Conservation (phyloP, 2,888 invertebrate species). For the Auanema freiburgensis region DNA sequence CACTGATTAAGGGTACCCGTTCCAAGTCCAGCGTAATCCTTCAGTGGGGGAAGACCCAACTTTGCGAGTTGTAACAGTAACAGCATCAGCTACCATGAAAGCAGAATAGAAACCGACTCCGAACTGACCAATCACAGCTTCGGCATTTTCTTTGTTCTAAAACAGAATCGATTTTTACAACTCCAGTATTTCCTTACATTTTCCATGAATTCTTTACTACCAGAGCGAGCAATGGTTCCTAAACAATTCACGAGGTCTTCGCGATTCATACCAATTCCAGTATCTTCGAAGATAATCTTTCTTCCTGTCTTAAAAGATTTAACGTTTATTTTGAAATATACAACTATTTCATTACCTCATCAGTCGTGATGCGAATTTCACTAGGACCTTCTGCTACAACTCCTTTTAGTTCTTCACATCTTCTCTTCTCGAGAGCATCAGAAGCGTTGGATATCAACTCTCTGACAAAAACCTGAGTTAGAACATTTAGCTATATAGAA, state of each 20-base stretch:
- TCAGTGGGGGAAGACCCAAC: slow-evolving; percentile 67
- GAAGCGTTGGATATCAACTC: slow-evolving; percentile 95
- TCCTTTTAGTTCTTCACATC: slow-evolving; percentile 73
- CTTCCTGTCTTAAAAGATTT: slow-evolving; percentile 26
- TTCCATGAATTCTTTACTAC: slow-evolving; percentile 75
- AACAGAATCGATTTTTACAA: slow-evolving; percentile 3
- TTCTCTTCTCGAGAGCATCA: slow-evolving; percentile 91
- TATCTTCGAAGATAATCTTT: slow-evolving; percentile 72
- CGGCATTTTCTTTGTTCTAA: slow-evolving; percentile 66
- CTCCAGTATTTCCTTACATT: slow-evolving; percentile 18
- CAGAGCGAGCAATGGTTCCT: slow-evolving; percentile 93
- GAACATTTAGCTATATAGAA: background rate
- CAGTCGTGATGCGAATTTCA: slow-evolving; percentile 35
- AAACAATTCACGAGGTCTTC: slow-evolving; percentile 87
- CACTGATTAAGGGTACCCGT: slow-evolving; percentile 79
- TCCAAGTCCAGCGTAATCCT: slow-evolving; percentile 85
- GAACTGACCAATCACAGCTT: slow-evolving; percentile 91
- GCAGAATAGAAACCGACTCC: slow-evolving; percentile 97
- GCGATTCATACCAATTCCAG: slow-evolving; percentile 90
- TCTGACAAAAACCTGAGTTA: slow-evolving; percentile 83
- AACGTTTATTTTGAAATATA: background rate
- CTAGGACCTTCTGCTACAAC: slow-evolving; percentile 33
- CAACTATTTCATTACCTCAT: slow-evolving; percentile 18
- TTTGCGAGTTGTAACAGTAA: slow-evolving; percentile 85
- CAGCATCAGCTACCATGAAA: slow-evolving; percentile 93